Evolutionary conservation across 2,797 vertebrate genomes (phyloP).

Genomic region (Lepus townsendii): DNA sequence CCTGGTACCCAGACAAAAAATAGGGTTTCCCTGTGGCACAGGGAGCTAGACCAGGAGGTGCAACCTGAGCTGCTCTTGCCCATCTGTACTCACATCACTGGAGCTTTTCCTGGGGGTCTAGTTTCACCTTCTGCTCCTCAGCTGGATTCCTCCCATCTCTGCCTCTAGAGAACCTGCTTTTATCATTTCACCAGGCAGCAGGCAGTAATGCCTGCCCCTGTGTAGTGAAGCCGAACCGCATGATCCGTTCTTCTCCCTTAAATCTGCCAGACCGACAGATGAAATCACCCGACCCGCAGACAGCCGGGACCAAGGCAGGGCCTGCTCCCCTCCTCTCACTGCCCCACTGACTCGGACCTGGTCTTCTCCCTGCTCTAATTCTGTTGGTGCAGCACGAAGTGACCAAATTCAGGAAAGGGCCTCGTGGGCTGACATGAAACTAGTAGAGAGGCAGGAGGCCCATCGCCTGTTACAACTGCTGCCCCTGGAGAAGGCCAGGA

Average conservation of each 20-base stretch:
- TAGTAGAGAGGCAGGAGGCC: background rate
- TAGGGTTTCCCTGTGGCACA: background rate
- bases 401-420: too few relatives aligned
- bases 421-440: background rate
- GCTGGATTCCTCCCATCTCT: background rate
- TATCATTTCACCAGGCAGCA: background rate
- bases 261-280: background rate
- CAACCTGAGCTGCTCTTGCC: background rate
- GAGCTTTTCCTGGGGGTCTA: background rate
- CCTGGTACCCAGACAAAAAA: background rate
- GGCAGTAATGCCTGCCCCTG: background rate
- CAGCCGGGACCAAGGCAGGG: too few relatives aligned
- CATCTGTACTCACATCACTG: rapidly evolving
- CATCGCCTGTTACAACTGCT: background rate
- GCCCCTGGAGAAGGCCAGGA: background rate
- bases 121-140: background rate
- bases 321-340: background rate
- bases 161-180: background rate
- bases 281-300: background rate
- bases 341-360: background rate
- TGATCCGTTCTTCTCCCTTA: background rate
- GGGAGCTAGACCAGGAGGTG: background rate
- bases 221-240: background rate
- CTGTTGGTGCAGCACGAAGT: background rate
- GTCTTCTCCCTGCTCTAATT: background rate